Conservation (phyloP, 2,113 vertebrate genomes). For the Melospiza melodia region DNA sequence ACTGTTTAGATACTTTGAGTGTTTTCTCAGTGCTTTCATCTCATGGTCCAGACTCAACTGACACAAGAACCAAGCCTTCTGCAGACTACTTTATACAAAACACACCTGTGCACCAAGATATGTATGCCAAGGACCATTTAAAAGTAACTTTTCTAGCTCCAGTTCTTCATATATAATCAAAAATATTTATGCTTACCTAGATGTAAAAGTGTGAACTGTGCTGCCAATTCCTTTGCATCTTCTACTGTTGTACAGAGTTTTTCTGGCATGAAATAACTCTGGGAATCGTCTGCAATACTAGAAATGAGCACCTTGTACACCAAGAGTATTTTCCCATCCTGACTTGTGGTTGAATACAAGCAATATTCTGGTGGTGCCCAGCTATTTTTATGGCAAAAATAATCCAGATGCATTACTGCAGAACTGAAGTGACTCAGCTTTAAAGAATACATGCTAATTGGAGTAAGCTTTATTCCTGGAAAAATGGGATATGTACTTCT, state of each 20-base stretch:
- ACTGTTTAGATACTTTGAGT: not conserved
- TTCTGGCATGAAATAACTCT: slow-evolving; percentile 86
- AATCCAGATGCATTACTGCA: slow-evolving; percentile 88
- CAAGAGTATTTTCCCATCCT: slow-evolving; percentile 81
- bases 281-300: slow-evolving; percentile 74
- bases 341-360: slow-evolving; percentile 85
- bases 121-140: not conserved
- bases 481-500: slow-evolving; percentile 79
- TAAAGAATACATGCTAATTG: slow-evolving; percentile 84
- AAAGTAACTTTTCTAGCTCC: not conserved
- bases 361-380: slow-evolving; percentile 90
- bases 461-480: slow-evolving; percentile 83
- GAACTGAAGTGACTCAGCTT: slow-evolving; percentile 87
- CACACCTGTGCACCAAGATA: not conserved
- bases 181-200: slow-evolving; percentile 78
- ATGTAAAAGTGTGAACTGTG: slow-evolving; percentile 85
- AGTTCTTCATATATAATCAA: not conserved
- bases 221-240: slow-evolving; percentile 91
- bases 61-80: not conserved
- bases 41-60: slow-evolving; percentile 16
- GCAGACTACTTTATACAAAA: not conserved
- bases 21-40: not conserved
- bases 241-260: slow-evolving; percentile 88
- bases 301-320: slow-evolving; percentile 86
- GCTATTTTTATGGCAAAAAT: slow-evolving; percentile 87